Evolutionary conservation across 2,113 vertebrate genomes (phyloP), one percentile per base, ranked within the genome.

Genomic region (Lontra canadensis): DNA sequence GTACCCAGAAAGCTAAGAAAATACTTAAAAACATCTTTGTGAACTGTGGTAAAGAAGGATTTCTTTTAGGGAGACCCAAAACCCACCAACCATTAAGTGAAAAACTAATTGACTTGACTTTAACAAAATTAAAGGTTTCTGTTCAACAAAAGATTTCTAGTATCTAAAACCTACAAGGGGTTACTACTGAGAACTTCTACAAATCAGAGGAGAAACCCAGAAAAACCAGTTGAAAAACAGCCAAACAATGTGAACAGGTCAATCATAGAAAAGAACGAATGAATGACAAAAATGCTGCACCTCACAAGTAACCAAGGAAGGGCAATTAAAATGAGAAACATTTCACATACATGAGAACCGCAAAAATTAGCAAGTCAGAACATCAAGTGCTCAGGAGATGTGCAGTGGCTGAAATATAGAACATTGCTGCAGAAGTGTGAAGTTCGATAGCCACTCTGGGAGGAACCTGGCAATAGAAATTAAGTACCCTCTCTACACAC

Each of bases 311-410:
- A 47, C 7, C 11, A 47, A 47, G 83, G 39, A 59, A 73, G 94
- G 42, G 4, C 44, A 88, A 69, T 69, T 91, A 88, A 88, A 92
- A 88, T 78, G n/a, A 95, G 73, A 91, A 89, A 7, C n/a, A 89
- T 78, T 71, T 85, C 23, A 89, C 69, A 61, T 13, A 21, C 52
- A 61, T 18, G n/a, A 86, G 42, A 81, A 91, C 11, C 7, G 10
- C n/a, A 81, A 80, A 88, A 80, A 55, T 93, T 55, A 42, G 9
- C 21, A 83, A 88, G 42, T 88, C 59, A 92, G 65, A 88, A 76
- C n/a, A 83, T 29, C 57, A 47, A 94, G 39, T 82, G 39, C 39
- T 92, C 36, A 31, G 74, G 55, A 65, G 59, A 82, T n/a, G 1
- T 49, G 21, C 88, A 49, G 26, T 36, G 59, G 69, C 69, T 78